These are phyloP conservation scores for Drosophila azteca DNA, from an alignment of 1,140 invertebrate genomes.

Conservation along the genomic window DNA sequence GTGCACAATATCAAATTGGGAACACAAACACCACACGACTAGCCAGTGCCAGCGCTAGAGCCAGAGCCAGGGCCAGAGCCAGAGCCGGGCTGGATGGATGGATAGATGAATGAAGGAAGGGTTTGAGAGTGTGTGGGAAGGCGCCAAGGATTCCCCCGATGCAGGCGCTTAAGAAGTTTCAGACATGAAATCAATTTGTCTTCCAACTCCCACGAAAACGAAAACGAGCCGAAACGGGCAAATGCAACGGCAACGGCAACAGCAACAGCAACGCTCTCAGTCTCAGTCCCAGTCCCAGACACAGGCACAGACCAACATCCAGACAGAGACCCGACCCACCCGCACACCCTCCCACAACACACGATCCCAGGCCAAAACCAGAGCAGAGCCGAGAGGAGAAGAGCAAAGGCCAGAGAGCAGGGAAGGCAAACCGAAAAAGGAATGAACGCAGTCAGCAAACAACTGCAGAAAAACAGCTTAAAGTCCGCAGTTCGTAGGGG, in stretches of 20 bases:
- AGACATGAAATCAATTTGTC: slow-evolving; percentile 83
- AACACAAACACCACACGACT: slow-evolving; percentile 23
- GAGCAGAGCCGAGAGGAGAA: no score
- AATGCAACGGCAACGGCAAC: slow-evolving; percentile 23
- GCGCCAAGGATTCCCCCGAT: slow-evolving; percentile 64
- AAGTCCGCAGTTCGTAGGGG: background rate
- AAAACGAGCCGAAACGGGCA: slow-evolving; percentile 60
- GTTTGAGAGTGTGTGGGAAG: slow-evolving; percentile 18
- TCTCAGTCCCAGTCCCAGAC: no score
- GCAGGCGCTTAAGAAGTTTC: slow-evolving; percentile 79
- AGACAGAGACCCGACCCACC: no score
- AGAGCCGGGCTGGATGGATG: background rate
- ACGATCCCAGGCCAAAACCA: no score
- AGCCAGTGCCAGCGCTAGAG: no score
- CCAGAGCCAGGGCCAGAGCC: no score
- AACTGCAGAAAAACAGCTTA: slow-evolving; percentile 19
- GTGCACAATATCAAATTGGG: slow-evolving; percentile 71
- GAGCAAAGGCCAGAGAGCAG: no score
- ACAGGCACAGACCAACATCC: no score
- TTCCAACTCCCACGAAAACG: slow-evolving; percentile 79
- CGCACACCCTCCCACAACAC: no score
- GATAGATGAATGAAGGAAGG: background rate
- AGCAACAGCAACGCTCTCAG: background rate
- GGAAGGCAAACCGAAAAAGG: slow-evolving; percentile 10
- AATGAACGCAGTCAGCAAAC: slow-evolving; percentile 39